Base-by-base conservation (phyloP, 1,140 invertebrate genomes). In the Mamestra configurata region DNA sequence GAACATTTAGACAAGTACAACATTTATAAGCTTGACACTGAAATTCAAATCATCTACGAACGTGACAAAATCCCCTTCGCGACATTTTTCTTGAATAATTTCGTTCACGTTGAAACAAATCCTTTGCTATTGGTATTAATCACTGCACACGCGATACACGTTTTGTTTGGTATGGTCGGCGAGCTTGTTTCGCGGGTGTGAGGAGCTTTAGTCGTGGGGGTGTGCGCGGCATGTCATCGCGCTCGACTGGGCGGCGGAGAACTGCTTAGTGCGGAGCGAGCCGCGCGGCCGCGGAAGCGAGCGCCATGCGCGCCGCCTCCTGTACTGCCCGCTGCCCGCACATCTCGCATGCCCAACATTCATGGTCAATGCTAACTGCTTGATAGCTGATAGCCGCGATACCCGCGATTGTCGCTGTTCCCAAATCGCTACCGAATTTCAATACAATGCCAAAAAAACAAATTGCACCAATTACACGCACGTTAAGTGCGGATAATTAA, bases 341-440 rank as follows among this genome's bases (percentile, higher is more conserved):
- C 72, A 43, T 43, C 83, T 51, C 84, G 83, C 78, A 83, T 82
- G 76, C 80, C 72, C 87, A 77, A 75, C 78, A 85, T 88, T 91
- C 90, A 93, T 90, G 90, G 92, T 92, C 92, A 92, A 91, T 92
- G 92, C 79, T 91, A 92, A 88, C 86, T 51, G 81, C 75, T 82
- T 78, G 64, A 51, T 79, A 77, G 57, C 55, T 31, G 43, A n/a
- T 49, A 49, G 13, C 13, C 43, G 43, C 43, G 43, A n/a, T 49
- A 15, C 15, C 43, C 15, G 40, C 40, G 3, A 49, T 49, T 46
- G 64, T 81, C 84, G 79, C 77, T 20, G 79, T 57, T 71, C 80
- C 73, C 51, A 40, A 46, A 31, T 57, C 40, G 37, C 72, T 11
- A 75, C 73, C 51, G 71, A 77, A 73, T 82, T 72, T 59, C 51